These are phyloP conservation scores for Yponomeuta sedellus DNA, from an alignment of 2,888 invertebrate species.

Conservation along the genomic window DNA sequence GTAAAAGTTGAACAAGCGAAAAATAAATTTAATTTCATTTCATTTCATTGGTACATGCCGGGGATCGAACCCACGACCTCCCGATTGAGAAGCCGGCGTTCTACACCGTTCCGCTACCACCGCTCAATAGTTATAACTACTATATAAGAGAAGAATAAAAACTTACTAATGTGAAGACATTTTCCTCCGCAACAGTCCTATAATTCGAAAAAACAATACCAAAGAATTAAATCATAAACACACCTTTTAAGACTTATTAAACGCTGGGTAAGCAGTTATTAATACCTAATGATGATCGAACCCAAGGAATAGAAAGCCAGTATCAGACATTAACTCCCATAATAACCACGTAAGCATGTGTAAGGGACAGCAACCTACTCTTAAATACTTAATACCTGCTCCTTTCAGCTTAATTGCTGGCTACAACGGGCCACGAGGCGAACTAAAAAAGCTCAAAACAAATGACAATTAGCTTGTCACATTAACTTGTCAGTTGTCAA, in stretches of 20 bases:
- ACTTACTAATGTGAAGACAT: too few species aligned
- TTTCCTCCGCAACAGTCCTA: too few species aligned
- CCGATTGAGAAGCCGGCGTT: too few species aligned
- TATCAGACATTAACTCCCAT: background rate
- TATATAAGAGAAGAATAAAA: too few species aligned
- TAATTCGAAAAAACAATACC: background rate
- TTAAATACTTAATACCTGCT: background rate
- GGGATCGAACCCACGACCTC: too few species aligned
- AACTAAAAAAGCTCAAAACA: background rate
- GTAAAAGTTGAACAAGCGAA: too few species aligned
- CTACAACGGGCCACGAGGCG: background rate
- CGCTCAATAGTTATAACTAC: too few species aligned
- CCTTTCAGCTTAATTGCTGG: background rate
- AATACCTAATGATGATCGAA: background rate
- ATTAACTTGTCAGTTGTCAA: slow-evolving; percentile 11
- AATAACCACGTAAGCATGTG: background rate
- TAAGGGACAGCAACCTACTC: background rate
- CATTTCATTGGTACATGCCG: too few species aligned
- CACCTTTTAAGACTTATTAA: background rate
- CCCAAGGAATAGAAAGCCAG: background rate
- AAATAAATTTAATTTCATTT: too few species aligned
- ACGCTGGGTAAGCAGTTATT: background rate
- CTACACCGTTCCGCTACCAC: too few species aligned
- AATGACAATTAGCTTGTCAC: slow-evolving; percentile 6
- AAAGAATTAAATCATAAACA: background rate